A percentile compares a stretch with the other conserved stretches of the same genome.
phyloP scores from a whole-genome alignment of 2,888 invertebrate genomes.

The Eristalis intricaria region DNA sequence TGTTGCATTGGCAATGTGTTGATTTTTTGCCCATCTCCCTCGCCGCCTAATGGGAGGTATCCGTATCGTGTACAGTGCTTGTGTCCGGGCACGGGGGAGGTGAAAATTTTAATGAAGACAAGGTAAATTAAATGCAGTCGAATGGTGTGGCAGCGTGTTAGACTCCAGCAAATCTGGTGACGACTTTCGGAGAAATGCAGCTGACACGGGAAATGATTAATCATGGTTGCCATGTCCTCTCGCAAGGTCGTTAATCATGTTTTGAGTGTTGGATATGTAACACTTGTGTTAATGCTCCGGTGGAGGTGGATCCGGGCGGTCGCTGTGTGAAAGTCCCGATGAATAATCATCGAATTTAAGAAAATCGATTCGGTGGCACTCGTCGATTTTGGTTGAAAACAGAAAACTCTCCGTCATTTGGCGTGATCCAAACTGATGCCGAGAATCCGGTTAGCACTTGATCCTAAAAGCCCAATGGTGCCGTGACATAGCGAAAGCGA shows the following conservation, averaged over 20 bases:
- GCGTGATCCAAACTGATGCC: neutral
- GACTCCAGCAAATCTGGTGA: neutral
- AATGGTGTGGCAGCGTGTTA: neutral
- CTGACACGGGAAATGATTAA: neutral
- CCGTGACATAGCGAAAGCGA: too few relatives aligned
- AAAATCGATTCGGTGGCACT: neutral
- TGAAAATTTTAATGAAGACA: conserved; percentile 16
- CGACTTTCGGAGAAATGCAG: neutral
- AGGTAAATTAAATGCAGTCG: conserved; percentile 27
- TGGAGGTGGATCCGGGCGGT: neutral
- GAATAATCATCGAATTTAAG: neutral
- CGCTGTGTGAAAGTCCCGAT: neutral
- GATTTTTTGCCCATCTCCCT: conserved; percentile 12
- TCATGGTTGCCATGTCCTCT: neutral
- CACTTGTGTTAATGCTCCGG: neutral
- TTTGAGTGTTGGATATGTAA: conserved; percentile 1
- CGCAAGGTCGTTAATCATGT: neutral
- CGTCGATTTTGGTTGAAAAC: neutral
- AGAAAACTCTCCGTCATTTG: neutral
- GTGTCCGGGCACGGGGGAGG: neutral
- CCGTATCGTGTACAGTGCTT: neutral
- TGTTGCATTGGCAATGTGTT: conserved; percentile 39
- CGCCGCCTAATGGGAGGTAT: neutral
- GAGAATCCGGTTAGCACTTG: too few relatives aligned
- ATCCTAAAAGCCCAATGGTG: too few relatives aligned